Evolutionary conservation across 2,113 vertebrate species (phyloP).

Genomic region (Otolemur garnettii): DNA sequence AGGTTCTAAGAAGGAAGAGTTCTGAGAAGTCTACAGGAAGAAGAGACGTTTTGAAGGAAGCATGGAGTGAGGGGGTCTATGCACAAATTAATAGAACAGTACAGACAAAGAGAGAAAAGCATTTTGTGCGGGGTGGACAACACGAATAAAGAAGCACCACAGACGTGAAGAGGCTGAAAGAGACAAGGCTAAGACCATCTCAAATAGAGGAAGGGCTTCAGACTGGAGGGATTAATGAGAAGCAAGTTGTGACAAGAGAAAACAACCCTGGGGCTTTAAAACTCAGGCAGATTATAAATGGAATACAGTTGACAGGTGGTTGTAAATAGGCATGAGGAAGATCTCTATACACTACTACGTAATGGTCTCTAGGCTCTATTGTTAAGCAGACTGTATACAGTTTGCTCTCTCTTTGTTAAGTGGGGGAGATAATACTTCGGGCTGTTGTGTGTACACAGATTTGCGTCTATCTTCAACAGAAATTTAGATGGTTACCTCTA

Average conservation of each 20-base stretch:
- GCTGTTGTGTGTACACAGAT: neutral
- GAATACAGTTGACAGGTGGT: neutral
- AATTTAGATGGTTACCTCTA: neutral
- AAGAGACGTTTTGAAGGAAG: neutral
- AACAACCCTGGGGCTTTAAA: neutral
- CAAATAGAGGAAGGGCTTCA: neutral
- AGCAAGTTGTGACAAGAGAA: neutral
- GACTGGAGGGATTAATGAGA: neutral
- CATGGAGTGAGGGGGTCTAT: too few relatives aligned
- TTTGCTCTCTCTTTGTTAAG: neutral
- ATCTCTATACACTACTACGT: neutral
- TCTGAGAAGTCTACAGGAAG: neutral
- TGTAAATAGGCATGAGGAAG: neutral
- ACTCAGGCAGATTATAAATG: neutral
- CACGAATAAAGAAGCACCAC: neutral
- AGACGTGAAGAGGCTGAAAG: neutral
- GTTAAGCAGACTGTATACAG: too few relatives aligned
- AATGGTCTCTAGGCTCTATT: neutral
- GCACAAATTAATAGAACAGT: neutral
- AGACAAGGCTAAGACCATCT: neutral
- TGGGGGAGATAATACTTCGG: neutral
- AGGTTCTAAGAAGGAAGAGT: constrained; percentile 33
- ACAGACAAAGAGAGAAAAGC: neutral
- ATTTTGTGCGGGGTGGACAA: accelerated
- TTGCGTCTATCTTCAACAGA: neutral